These are phyloP conservation scores for Tipula helvola DNA, from an alignment of 2,888 invertebrate genomes.

Conservation along the genomic window DNA sequence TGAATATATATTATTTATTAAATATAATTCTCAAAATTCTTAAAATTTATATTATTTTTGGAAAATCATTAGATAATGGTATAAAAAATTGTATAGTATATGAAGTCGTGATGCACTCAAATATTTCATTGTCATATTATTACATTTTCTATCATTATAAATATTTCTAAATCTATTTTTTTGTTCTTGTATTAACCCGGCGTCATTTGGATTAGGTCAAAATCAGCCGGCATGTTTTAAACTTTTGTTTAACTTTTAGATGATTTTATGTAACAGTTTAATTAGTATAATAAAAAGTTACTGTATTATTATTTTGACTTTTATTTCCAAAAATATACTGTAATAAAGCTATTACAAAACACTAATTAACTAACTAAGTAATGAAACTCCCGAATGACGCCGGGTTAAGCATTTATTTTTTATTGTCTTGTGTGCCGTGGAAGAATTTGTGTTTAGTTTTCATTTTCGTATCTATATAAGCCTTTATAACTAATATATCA, in stretches of 20 bases:
- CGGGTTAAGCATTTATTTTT: background rate
- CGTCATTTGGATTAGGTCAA: too few species aligned
- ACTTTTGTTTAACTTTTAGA: too few species aligned
- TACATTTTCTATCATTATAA: background rate
- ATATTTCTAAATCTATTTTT: background rate
- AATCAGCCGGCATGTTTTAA: too few species aligned
- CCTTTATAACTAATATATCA: background rate
- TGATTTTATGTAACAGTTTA: too few species aligned
- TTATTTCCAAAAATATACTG: too few species aligned
- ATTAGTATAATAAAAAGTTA: too few species aligned
- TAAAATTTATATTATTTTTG: background rate
- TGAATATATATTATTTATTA: background rate
- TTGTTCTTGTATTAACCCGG: too few species aligned
- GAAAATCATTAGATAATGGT: background rate
- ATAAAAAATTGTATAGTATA: conserved; percentile 26
- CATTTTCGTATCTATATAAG: background rate
- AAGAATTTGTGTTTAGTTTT: background rate
- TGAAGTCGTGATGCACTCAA: conserved; percentile 29
- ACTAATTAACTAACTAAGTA: background rate
- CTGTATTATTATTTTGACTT: too few species aligned
- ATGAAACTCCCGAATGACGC: too few species aligned
- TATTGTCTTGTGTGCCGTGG: background rate
- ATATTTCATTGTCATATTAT: background rate
- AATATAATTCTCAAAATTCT: background rate
- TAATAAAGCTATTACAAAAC: background rate